These are phyloP conservation scores for Herpailurus yagouaroundi DNA, from an alignment of 2,113 vertebrate species.

Conservation along the genomic window DNA sequence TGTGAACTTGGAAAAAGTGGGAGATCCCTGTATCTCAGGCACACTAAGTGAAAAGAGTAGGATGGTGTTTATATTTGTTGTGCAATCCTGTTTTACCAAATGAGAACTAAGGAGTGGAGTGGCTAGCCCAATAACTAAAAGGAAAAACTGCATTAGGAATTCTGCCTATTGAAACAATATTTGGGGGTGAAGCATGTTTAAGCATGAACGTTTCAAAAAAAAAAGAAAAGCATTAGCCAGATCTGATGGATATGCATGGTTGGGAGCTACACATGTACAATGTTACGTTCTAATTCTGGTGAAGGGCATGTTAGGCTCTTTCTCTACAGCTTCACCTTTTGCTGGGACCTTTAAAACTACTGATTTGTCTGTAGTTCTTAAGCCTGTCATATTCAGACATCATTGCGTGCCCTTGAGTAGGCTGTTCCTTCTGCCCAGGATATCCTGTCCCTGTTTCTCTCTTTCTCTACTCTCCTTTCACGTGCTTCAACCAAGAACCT, in stretches of 20 bases:
- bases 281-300: neutral
- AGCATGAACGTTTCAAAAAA: neutral
- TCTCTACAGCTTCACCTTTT: neutral
- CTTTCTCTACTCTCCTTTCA: neutral
- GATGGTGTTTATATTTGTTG: neutral
- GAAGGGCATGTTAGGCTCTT: neutral
- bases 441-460: neutral
- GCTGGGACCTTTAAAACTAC: neutral
- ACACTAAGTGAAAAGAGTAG: neutral
- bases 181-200: neutral
- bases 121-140: neutral
- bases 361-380: neutral
- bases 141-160: neutral
- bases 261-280: neutral
- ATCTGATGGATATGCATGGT: neutral
- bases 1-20: neutral
- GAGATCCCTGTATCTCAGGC: neutral
- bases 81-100: neutral
- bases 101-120: neutral
- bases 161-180: neutral
- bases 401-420: neutral
- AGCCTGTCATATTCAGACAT: neutral
- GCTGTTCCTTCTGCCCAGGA: neutral
- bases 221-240: neutral
- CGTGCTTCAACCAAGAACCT: neutral